phyloP scores from a whole-genome alignment of 2,888 invertebrate species.

The Drosophila ochracea region DNA sequence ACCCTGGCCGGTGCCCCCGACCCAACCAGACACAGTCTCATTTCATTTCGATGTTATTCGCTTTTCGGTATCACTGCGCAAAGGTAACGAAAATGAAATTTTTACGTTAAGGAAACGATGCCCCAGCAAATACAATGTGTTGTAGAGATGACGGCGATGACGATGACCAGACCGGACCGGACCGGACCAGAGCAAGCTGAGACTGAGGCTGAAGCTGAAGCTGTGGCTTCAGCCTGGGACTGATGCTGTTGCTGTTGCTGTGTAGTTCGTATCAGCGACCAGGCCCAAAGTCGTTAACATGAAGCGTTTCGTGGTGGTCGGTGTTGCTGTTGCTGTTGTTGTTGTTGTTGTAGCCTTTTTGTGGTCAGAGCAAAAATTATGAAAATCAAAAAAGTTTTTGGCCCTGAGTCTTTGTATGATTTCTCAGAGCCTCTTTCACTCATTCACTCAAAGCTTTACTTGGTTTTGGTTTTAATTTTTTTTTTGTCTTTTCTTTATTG shows the following conservation, averaged over 20 bases:
- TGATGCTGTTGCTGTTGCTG: slow-evolving; percentile 8
- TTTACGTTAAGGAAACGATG: slow-evolving; percentile 71
- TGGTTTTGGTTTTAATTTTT: slow-evolving; percentile 36
- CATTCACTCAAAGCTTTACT: slow-evolving; percentile 49
- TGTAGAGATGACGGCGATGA: slow-evolving; percentile 48
- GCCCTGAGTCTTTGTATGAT: slow-evolving; percentile 76
- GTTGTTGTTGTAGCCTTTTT: slow-evolving; percentile 58
- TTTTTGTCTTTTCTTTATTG: slow-evolving; percentile 25
- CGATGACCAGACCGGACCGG: slow-evolving; percentile 17
- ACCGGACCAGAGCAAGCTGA: slow-evolving; percentile 6
- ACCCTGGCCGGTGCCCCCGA: slow-evolving; percentile 13
- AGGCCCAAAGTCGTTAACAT: slow-evolving; percentile 77
- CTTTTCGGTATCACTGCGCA: slow-evolving; percentile 72
- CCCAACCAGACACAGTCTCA: slow-evolving; percentile 71
- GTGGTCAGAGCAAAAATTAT: slow-evolving; percentile 80
- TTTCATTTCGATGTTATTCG: slow-evolving; percentile 69
- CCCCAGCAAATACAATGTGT: slow-evolving; percentile 50
- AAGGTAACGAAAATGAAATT: slow-evolving; percentile 78
- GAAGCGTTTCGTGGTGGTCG: slow-evolving; percentile 63
- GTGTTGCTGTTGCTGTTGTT: slow-evolving; percentile 47
- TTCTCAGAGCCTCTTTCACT: slow-evolving; percentile 59
- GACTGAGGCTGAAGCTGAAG: slow-evolving; percentile 19
- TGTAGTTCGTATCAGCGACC: slow-evolving; percentile 19
- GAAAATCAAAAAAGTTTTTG: slow-evolving; percentile 80
- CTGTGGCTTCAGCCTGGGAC: slow-evolving; percentile 1